phyloP scores from a whole-genome alignment of 2,888 invertebrate species.

The Tridacna gigas region DNA sequence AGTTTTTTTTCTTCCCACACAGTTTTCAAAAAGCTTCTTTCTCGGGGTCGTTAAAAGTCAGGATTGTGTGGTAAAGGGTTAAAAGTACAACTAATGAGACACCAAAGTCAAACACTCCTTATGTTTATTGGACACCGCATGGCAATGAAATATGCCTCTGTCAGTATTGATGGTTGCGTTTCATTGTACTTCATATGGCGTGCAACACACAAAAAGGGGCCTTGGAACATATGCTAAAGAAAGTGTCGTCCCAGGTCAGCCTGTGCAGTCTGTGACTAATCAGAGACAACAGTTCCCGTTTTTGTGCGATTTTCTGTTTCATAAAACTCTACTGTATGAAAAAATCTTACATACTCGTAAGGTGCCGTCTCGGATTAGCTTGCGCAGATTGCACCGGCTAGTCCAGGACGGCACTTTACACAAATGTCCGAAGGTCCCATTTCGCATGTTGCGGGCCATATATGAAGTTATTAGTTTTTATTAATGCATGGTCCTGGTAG shows the following conservation, averaged over 20 bases:
- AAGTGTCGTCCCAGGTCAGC: not conserved
- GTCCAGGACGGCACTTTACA: not conserved
- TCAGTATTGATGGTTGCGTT: no score
- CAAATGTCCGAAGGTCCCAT: not conserved
- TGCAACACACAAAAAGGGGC: no score
- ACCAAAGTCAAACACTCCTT: not conserved
- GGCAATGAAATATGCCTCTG: no score
- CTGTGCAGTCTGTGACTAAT: not conserved
- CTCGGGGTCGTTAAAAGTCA: no score
- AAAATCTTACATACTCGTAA: not conserved
- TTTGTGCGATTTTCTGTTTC: not conserved
- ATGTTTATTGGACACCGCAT: no score
- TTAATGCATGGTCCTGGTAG: no score
- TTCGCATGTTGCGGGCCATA: not conserved
- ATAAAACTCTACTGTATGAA: not conserved
- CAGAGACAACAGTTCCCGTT: not conserved
- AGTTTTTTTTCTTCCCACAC: no score
- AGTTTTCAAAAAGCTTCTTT: no score
- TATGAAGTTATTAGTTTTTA: not conserved
- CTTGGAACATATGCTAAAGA: no score
- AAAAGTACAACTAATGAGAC: no score
- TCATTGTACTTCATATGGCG: no score
- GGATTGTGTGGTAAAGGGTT: no score
- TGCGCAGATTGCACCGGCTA: not conserved
- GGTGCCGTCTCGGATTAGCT: not conserved